A percentile compares a stretch with the other conserved stretches of the same genome.
These are phyloP conservation scores for Chaitophorus viminalis DNA, from an alignment of 2,888 invertebrate species.

Conservation along the genomic window DNA sequence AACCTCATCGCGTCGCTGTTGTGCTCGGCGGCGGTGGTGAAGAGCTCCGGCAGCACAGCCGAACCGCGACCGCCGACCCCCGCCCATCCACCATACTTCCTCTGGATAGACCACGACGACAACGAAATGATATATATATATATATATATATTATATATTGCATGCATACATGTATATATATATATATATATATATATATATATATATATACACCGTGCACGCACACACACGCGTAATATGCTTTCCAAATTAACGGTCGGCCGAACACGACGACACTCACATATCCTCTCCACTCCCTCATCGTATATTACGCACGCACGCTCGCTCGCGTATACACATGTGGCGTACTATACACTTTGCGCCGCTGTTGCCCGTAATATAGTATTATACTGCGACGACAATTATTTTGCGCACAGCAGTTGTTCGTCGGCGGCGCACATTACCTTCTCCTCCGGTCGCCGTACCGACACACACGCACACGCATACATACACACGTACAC, in stretches of 20 bases:
- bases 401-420: slow-evolving; percentile 47
- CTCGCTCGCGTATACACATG: background rate
- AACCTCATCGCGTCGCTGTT: slow-evolving; percentile 3
- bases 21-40: background rate
- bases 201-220: background rate
- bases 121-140: background rate
- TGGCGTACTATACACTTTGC: background rate
- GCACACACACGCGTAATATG: background rate
- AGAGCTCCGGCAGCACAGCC: background rate
- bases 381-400: background rate
- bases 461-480: background rate
- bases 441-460: slow-evolving; percentile 11
- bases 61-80: slow-evolving; percentile 18
- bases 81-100: background rate
- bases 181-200: background rate
- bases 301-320: background rate
- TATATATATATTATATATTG: too few relatives aligned
- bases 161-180: background rate
- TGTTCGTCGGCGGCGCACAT: background rate
- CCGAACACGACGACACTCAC: slow-evolving; percentile 8
- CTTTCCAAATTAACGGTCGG: slow-evolving; percentile 58
- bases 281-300: background rate
- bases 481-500: background rate
- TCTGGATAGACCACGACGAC: background rate
- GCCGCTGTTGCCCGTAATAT: background rate